Percentiles rank a stretch among this genome's conserved stretches.
These are phyloP conservation scores for Heliothis subflexa DNA, from an alignment of 1,140 invertebrate species.

Conservation along the genomic window DNA sequence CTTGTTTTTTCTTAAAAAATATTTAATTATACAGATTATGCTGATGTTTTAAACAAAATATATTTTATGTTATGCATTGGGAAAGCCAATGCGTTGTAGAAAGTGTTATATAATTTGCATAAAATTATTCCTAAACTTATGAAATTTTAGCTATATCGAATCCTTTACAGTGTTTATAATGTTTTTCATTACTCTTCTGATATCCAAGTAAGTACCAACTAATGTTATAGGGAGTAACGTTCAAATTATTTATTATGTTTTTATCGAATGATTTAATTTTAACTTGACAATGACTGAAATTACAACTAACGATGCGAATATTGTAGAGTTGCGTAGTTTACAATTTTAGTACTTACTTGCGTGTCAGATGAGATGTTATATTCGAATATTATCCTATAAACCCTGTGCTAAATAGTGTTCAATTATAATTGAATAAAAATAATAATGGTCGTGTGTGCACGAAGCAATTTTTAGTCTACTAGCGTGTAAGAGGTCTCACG, in stretches of 20 bases:
- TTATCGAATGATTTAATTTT: conserved; percentile 1
- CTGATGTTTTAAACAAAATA: conserved; percentile 31
- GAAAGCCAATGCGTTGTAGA: conserved; percentile 20
- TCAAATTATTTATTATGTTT: conserved; percentile 8
- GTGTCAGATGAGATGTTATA: conserved; percentile 21
- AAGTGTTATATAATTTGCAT: conserved; percentile 32
- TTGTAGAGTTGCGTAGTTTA: conserved; percentile 1
- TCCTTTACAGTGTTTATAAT: conserved; percentile 39
- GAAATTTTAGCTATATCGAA: conserved; percentile 26
- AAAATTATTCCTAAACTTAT: conserved; percentile 18
- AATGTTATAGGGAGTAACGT: conserved; percentile 14
- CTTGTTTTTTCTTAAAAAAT: conserved; percentile 18
- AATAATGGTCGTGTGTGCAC: conserved; percentile 59
- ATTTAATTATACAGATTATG: conserved; percentile 6
- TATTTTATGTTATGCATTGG: conserved; percentile 34
- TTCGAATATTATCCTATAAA: conserved; percentile 34
- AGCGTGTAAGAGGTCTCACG: conserved; percentile 56
- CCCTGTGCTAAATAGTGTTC: conserved; percentile 68
- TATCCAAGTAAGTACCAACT: conserved; percentile 13
- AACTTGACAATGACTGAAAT: conserved; percentile 29
- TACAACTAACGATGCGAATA: conserved; percentile 5
- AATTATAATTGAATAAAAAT: conserved; percentile 61
- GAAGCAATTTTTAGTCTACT: conserved; percentile 73
- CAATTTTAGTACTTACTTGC: conserved; percentile 24
- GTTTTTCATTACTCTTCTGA: conserved; percentile 20